Percentiles rank a stretch among this genome's conserved stretches.
These are phyloP conservation scores for Homalodisca vitripennis DNA, from an alignment of 1,140 invertebrate species.

Conservation along the genomic window DNA sequence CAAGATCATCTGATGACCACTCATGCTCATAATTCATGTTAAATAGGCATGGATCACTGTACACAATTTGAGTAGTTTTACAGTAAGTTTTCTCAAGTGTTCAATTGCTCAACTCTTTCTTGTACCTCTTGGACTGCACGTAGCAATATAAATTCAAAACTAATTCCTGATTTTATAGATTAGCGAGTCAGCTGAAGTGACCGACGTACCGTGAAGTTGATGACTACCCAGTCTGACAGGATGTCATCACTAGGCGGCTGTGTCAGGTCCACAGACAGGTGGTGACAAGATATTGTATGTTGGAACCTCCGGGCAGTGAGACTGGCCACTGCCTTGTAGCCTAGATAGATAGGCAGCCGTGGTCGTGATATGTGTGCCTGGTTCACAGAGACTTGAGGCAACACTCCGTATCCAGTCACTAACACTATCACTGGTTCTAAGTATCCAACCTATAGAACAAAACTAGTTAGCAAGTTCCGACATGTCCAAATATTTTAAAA, in stretches of 20 bases:
- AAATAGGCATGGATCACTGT: too few relatives aligned
- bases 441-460: constrained; percentile 43
- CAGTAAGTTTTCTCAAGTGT: too few relatives aligned
- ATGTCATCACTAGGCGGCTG: neutral
- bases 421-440: constrained; percentile 43
- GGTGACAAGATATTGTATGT: neutral
- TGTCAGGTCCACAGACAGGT: neutral
- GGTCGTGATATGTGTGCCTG: constrained; percentile 37
- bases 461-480: neutral
- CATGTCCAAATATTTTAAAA: too few relatives aligned
- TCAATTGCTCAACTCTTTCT: too few relatives aligned
- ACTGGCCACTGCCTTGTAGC: constrained; percentile 14
- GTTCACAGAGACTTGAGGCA: constrained; percentile 48
- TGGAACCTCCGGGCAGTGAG: neutral
- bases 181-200: neutral
- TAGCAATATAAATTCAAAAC: too few relatives aligned
- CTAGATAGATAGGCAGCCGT: neutral
- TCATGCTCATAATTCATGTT: too few relatives aligned
- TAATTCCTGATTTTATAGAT: too few relatives aligned
- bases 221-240: neutral
- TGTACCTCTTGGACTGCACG: too few relatives aligned
- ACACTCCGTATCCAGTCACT: constrained; percentile 46
- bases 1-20: too few relatives aligned
- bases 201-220: neutral
- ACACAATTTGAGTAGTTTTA: too few relatives aligned